Conservation (phyloP, 2,888 invertebrate species). For the Tillus elongatus region DNA sequence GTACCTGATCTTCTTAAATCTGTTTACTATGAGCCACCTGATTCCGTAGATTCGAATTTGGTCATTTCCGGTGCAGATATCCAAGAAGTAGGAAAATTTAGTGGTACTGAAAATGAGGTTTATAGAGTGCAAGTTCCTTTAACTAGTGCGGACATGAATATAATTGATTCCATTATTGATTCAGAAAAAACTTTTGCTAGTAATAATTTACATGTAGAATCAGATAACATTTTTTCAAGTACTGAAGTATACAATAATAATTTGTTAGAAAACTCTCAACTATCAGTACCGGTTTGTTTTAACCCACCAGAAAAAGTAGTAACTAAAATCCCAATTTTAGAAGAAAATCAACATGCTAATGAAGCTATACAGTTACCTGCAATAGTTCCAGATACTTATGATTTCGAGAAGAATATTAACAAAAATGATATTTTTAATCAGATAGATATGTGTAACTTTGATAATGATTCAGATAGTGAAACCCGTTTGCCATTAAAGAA, state of each 20-base stretch:
- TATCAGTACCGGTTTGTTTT: neutral
- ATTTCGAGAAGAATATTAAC: constrained; percentile 21
- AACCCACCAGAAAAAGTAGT: neutral
- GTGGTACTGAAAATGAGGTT: too few species aligned
- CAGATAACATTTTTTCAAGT: neutral
- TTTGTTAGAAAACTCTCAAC: neutral
- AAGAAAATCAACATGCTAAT: too few species aligned
- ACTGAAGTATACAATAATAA: constrained; percentile 7
- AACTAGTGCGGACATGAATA: neutral
- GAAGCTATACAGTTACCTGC: constrained; percentile 19
- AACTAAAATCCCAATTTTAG: too few species aligned
- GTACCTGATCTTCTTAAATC: neutral
- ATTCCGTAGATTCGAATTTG: too few species aligned
- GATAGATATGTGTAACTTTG: constrained; percentile 17
- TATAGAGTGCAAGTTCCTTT: neutral
- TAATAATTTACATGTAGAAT: neutral
- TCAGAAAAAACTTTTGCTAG: neutral
- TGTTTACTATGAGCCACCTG: neutral
- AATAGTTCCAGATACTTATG: constrained; percentile 24
- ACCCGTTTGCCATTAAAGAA: constrained; percentile 34
- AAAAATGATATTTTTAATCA: constrained; percentile 21
- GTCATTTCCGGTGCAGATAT: too few species aligned
- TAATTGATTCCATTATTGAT: constrained; percentile 2
- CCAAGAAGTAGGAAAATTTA: too few species aligned
- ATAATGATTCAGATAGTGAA: constrained; percentile 24